phyloP scores from a whole-genome alignment of 2,888 invertebrate genomes.

The Drosophila leonis region DNA sequence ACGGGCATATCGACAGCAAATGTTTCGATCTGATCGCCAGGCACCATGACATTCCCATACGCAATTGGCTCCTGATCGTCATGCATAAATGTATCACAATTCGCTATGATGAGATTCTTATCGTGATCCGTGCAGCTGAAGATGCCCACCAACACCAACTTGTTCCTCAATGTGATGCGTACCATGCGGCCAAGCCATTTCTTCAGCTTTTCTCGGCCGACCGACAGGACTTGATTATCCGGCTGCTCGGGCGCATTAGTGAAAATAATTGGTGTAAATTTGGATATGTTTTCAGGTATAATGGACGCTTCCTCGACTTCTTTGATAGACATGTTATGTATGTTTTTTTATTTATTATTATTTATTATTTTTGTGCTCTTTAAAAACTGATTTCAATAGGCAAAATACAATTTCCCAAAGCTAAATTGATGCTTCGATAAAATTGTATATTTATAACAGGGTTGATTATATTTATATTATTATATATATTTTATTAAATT shows the following conservation, averaged over 20 bases:
- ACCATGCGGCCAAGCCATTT: slow-evolving; percentile 51
- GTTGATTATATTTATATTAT: not conserved
- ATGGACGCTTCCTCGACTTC: not conserved
- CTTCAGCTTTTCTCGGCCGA: slow-evolving; percentile 27
- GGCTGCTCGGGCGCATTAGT: slow-evolving; percentile 18
- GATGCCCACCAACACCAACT: slow-evolving; percentile 37
- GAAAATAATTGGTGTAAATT: slow-evolving; percentile 30
- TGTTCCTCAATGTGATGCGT: slow-evolving; percentile 44
- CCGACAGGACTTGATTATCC: not conserved
- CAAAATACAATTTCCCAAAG: not conserved
- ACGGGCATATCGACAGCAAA: slow-evolving; percentile 34
- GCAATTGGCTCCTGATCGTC: slow-evolving; percentile 18
- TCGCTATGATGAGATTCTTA: slow-evolving; percentile 46
- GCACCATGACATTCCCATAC: slow-evolving; percentile 40
- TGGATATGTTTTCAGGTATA: not conserved
- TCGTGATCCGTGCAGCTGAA: slow-evolving; percentile 64
- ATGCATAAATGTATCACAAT: slow-evolving; percentile 31
- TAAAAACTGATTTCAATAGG: not conserved
- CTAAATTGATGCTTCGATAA: not conserved
- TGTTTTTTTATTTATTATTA: too few relatives aligned
- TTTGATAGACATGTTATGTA: slow-evolving; percentile 15
- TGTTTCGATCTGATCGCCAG: slow-evolving; percentile 40
- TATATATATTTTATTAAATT: too few relatives aligned
- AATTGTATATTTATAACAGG: not conserved
- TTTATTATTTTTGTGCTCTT: too few relatives aligned